Conservation (phyloP, 2,797 vertebrate species). For the Melanotaenia maccullochi region DNA sequence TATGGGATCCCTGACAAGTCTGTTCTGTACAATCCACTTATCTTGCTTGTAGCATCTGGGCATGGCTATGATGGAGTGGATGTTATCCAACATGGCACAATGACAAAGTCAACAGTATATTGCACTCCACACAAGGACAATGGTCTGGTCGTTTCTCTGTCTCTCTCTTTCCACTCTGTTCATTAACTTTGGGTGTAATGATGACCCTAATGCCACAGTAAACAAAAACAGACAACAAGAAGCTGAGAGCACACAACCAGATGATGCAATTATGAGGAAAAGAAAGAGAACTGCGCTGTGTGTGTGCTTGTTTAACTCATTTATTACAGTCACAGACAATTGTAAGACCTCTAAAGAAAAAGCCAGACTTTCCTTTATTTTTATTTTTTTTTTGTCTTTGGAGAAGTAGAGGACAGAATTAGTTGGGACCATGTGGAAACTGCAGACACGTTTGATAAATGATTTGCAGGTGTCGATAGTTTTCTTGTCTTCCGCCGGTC, state of each 20-base stretch:
- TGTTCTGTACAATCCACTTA: slow-evolving; percentile 76
- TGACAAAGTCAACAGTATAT: slow-evolving; percentile 79
- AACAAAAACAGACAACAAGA: slow-evolving; percentile 53
- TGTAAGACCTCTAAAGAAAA: slow-evolving; percentile 17
- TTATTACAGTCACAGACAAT: slow-evolving; percentile 20
- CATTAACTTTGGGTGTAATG: slow-evolving; percentile 47
- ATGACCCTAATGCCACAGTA: slow-evolving; percentile 55
- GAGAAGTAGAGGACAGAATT: slow-evolving; percentile 51
- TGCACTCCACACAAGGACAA: slow-evolving; percentile 67
- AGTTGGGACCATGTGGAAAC: slow-evolving; percentile 50
- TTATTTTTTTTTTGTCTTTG: slow-evolving; percentile 17
- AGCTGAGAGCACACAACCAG: slow-evolving; percentile 28
- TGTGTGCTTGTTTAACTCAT: slow-evolving; percentile 25
- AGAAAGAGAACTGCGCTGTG: slow-evolving; percentile 1
- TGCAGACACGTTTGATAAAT: slow-evolving; percentile 73
- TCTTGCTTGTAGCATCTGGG: slow-evolving; percentile 79
- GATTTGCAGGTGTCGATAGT: slow-evolving; percentile 69
- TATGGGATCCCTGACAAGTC: slow-evolving; percentile 73
- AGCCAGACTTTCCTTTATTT: background rate
- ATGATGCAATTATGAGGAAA: slow-evolving; percentile 25
- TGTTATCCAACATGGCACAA: slow-evolving; percentile 74
- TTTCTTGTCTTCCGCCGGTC: slow-evolving; percentile 55
- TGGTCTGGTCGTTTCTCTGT: slow-evolving; percentile 41
- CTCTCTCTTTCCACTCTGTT: slow-evolving; percentile 43
- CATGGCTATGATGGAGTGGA: slow-evolving; percentile 76